These are phyloP conservation scores for Pseudorasbora parva DNA, from an alignment of 2,113 vertebrate genomes.

Conservation along the genomic window DNA sequence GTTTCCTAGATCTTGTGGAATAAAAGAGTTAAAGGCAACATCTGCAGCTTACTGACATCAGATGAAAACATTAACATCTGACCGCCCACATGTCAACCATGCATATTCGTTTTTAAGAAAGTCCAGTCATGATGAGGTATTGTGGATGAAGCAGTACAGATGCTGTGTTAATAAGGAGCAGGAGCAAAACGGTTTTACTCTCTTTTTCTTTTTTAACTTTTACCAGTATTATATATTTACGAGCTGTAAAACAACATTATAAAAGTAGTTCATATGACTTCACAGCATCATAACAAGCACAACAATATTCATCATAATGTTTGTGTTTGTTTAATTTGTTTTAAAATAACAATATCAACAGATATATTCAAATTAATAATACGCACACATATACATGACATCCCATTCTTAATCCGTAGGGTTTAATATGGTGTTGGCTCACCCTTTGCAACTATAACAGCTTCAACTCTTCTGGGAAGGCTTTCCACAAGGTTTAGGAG, in stretches of 20 bases:
- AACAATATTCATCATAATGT: neutral
- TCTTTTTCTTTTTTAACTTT: neutral
- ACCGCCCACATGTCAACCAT: neutral
- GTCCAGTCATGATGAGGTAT: neutral
- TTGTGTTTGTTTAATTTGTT: too few species aligned
- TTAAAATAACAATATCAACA: too few species aligned
- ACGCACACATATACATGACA: too few species aligned
- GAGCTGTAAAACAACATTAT: neutral
- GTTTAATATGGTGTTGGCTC: too few species aligned
- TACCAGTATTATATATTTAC: neutral
- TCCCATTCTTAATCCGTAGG: too few species aligned
- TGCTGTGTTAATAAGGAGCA: neutral
- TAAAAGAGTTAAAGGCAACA: slow-evolving; percentile 3
- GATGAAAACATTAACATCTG: neutral
- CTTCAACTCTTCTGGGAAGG: too few species aligned
- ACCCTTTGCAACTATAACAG: too few species aligned
- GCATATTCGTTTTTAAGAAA: neutral
- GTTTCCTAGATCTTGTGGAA: neutral
- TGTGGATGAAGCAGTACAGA: neutral
- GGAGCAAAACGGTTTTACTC: too few species aligned
- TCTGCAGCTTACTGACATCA: slow-evolving; percentile 1
- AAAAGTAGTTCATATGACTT: neutral
- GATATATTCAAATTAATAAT: too few species aligned
- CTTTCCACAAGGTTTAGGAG: too few species aligned
- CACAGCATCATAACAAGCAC: neutral